These are phyloP conservation scores for Polylopha cassiicola DNA, from an alignment of 2,888 invertebrate genomes.

Conservation along the genomic window DNA sequence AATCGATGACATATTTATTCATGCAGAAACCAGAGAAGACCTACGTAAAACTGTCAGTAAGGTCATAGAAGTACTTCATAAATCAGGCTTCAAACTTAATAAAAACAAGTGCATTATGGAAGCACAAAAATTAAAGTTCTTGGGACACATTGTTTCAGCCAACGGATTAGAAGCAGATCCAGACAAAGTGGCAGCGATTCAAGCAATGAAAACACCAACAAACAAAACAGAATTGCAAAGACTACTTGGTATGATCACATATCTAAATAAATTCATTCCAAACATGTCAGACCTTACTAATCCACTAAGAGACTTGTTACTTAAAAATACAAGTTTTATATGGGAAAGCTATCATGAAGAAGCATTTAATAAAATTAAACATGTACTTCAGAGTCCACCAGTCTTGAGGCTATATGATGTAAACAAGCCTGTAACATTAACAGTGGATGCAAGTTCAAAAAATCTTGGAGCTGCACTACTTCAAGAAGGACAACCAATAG, in stretches of 20 bases:
- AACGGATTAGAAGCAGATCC: constrained; percentile 15
- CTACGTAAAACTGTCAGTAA: constrained; percentile 11
- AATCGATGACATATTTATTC: constrained; percentile 20
- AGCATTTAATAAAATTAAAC: constrained; percentile 15
- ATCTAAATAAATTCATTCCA: constrained; percentile 11
- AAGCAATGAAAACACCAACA: constrained; percentile 18
- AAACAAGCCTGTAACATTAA: constrained; percentile 11
- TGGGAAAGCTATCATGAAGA: constrained; percentile 16
- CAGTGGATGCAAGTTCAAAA: constrained; percentile 22
- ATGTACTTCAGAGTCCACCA: constrained; percentile 15
- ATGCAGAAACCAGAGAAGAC: constrained; percentile 15
- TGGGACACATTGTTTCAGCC: constrained; percentile 2
- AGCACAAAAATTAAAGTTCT: constrained; percentile 1
- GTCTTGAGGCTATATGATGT: constrained; percentile 19
- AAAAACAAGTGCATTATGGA: constrained; percentile 2
- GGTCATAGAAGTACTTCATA: constrained; percentile 7
- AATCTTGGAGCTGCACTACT: constrained; percentile 17
- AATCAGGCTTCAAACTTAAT: constrained; percentile 9
- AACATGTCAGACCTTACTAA: constrained; percentile 7
- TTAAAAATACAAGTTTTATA: constrained; percentile 12
- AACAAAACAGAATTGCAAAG: constrained; percentile 20
- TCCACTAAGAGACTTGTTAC: constrained; percentile 10
- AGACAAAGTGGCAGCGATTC: constrained; percentile 16
- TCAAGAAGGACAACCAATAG: constrained; percentile 15
- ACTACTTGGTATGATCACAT: constrained; percentile 16